phyloP scores from a whole-genome alignment of 2,797 vertebrate genomes.

The Pangasius krempfi region DNA sequence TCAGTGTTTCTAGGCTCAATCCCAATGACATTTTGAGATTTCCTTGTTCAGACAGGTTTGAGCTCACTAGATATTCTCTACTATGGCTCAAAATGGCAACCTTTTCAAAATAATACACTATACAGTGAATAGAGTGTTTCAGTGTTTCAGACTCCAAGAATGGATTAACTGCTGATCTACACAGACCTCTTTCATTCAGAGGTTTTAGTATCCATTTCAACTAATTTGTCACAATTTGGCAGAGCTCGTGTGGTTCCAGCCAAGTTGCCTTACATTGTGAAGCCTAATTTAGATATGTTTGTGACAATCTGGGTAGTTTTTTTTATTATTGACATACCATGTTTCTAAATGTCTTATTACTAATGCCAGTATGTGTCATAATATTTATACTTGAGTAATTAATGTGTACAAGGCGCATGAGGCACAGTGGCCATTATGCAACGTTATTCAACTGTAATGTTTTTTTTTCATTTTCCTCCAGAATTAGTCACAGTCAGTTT shows the following conservation, averaged over 20 bases:
- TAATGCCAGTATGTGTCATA: slow-evolving; percentile 16
- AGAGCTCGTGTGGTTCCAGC: no score
- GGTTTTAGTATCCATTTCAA: not conserved
- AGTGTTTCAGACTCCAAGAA: not conserved
- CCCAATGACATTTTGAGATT: not conserved
- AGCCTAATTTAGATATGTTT: not conserved
- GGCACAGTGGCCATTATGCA: not conserved
- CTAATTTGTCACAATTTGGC: not conserved
- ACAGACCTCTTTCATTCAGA: not conserved
- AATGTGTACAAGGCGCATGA: not conserved
- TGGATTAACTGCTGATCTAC: not conserved
- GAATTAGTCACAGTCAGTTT: slow-evolving; percentile 28
- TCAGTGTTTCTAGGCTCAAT: not conserved
- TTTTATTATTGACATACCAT: not conserved
- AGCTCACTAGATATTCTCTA: not conserved
- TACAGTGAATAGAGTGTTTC: not conserved
- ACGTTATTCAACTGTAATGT: not conserved
- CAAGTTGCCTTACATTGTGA: not conserved
- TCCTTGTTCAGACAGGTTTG: not conserved
- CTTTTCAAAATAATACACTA: not conserved
- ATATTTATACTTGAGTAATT: slow-evolving; percentile 32
- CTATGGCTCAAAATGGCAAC: not conserved
- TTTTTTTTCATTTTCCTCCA: not conserved
- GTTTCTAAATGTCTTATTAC: not conserved
- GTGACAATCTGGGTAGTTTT: not conserved